Conservation (phyloP, 2,113 vertebrate genomes). For the Scomber scombrus region DNA sequence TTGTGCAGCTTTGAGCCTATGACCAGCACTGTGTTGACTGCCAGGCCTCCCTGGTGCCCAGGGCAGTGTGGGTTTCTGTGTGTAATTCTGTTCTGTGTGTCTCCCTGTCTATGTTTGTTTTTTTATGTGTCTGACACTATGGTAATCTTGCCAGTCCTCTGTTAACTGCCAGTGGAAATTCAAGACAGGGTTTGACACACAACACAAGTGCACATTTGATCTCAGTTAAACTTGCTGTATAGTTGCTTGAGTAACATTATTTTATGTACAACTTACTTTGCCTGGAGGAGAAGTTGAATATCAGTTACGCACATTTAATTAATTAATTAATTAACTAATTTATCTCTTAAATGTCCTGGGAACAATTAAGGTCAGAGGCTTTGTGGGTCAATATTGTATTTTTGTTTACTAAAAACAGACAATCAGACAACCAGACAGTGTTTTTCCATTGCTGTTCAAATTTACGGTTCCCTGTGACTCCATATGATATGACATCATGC, state of each 20-base stretch:
- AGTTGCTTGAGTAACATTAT: constrained; percentile 28
- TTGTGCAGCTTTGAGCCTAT: constrained; percentile 65
- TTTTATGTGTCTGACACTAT: constrained; percentile 64
- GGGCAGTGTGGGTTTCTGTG: constrained; percentile 44
- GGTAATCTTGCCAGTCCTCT: constrained; percentile 57
- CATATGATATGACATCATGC: constrained; percentile 61
- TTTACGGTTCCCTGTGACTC: constrained; percentile 32
- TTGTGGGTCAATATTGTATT: neutral
- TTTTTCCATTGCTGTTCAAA: constrained; percentile 43
- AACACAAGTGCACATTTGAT: constrained; percentile 44
- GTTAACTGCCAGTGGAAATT: constrained; percentile 61
- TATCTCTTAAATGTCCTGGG: neutral
- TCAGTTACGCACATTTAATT: constrained; percentile 15
- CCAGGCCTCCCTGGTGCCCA: constrained; percentile 69
- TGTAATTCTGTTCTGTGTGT: constrained; percentile 37
- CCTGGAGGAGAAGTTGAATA: constrained; percentile 10
- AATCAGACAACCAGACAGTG: neutral
- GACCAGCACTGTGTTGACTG: constrained; percentile 63
- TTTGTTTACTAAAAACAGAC: neutral
- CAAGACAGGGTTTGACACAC: constrained; percentile 57
- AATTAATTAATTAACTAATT: neutral
- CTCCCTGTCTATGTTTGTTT: constrained; percentile 60
- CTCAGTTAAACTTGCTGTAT: constrained; percentile 42
- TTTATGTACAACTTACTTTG: constrained; percentile 6
- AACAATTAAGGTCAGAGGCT: neutral